A percentile compares a stretch with the other conserved stretches of the same genome.
Conservation (phyloP, 2,888 invertebrate genomes). For the Halictus ligatus region DNA sequence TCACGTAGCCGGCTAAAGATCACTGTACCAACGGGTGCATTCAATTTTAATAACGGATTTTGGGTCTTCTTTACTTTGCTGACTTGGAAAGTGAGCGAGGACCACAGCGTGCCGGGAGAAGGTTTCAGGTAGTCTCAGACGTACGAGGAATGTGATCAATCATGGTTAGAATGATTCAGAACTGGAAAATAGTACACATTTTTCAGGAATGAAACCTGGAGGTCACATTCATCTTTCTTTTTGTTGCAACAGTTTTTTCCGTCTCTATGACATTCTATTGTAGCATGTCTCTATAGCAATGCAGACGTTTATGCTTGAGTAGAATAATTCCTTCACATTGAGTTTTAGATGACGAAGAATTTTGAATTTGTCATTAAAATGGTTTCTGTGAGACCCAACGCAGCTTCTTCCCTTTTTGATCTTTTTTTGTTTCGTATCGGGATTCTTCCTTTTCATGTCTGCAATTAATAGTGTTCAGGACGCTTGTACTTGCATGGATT, state of each 20-base stretch:
- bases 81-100: slow-evolving; percentile 50
- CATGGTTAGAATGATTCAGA: neutral
- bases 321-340: neutral
- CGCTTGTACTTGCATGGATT: neutral
- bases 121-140: neutral
- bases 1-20: slow-evolving; percentile 39
- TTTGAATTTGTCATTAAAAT: neutral
- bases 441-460: neutral
- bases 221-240: neutral
- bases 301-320: neutral
- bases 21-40: neutral
- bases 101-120: slow-evolving; percentile 8
- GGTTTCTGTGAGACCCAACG: neutral
- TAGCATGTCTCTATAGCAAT: neutral
- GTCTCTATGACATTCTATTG: neutral
- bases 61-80: slow-evolving; percentile 34
- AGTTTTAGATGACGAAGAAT: neutral
- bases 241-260: neutral
- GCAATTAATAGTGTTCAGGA: neutral
- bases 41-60: slow-evolving; percentile 12
- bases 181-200: neutral
- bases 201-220: slow-evolving; percentile 6
- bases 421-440: neutral
- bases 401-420: neutral
- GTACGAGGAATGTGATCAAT: neutral